These are phyloP conservation scores for Rhipidura dahli DNA, from an alignment of 2,113 vertebrate species.

Conservation along the genomic window DNA sequence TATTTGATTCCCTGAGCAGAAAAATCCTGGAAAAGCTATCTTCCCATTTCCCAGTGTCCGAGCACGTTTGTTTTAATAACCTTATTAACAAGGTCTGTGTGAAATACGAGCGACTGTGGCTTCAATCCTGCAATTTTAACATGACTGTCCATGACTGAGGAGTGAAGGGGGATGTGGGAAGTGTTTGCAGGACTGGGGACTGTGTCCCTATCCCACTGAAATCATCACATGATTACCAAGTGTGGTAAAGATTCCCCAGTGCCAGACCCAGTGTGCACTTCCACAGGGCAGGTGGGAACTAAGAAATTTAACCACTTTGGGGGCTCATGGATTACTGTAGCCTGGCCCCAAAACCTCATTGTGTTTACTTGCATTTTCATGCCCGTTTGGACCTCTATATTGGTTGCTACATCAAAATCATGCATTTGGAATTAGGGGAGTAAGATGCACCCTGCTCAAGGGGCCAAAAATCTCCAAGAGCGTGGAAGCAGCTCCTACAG, in stretches of 20 bases:
- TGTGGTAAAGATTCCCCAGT: not conserved
- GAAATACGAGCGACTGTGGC: not conserved
- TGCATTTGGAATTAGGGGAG: fast-evolving
- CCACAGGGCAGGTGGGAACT: not conserved
- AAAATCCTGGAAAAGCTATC: not conserved
- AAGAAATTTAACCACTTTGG: not conserved
- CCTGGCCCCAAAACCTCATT: not conserved
- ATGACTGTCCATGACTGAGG: fast-evolving
- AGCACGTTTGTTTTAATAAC: slow-evolving; percentile 30
- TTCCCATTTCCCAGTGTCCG: not conserved
- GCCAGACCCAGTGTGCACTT: not conserved
- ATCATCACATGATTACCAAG: not conserved
- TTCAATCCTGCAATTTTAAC: not conserved
- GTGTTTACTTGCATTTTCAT: not conserved
- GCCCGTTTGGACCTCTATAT: not conserved
- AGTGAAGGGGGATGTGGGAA: not conserved
- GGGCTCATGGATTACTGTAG: not conserved
- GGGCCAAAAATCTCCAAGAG: not conserved
- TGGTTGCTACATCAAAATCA: not conserved
- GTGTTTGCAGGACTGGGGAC: not conserved
- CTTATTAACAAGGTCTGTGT: not conserved
- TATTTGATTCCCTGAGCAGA: not conserved
- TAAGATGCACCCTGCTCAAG: not conserved
- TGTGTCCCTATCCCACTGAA: not conserved
- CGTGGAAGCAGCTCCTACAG: not conserved